Evolutionary conservation across 2,888 invertebrate genomes (phyloP), one percentile per base, ranked within the genome.

Genomic region (Drosophila subquinaria): DNA sequence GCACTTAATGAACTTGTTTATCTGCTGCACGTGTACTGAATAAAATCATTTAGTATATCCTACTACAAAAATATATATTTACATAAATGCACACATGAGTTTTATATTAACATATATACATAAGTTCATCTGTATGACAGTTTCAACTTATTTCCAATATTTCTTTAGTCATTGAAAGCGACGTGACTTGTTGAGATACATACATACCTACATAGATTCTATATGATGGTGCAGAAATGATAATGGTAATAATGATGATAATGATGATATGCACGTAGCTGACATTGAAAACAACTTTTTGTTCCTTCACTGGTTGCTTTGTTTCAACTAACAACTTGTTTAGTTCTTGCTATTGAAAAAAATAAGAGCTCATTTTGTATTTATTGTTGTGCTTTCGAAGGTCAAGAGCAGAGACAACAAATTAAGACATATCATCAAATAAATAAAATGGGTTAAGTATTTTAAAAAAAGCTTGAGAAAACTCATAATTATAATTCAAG

Each of bases 1-100:
- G 30, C 66, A 66, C 71, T 73, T 89, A 87, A 86, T 84, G 87
- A 89, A 88, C 89, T 88, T 81, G 89, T 84, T 87, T 80, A 88
- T 87, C 78, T 72, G 70, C 76, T 73, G 87, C 81, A 83, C 85
- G 89, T 88, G 89, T 56, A 61, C 69, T 40, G 89, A 73, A 85
- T 87, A 69, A 78, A 78, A 53, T 47, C 51, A 59, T 62, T 63
- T 45, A 60, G 36, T 17, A 23, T 15, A 30, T 53, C 30, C 4
- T 52, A 40, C 47, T 17, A 42, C 47, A 51, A 17, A 47, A 43
- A 59, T 17, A 40, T 27, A 30, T 33, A 40, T 23, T 59, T 33
- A 30, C 42, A 33, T 42, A 61, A 35, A 20, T 35, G 27, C 43
- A 47, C 35, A 48, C 43, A 52, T 59, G 42, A 23, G 52, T 23